Conservation (phyloP, 1,140 invertebrate genomes). For the Maniola jurtina region DNA sequence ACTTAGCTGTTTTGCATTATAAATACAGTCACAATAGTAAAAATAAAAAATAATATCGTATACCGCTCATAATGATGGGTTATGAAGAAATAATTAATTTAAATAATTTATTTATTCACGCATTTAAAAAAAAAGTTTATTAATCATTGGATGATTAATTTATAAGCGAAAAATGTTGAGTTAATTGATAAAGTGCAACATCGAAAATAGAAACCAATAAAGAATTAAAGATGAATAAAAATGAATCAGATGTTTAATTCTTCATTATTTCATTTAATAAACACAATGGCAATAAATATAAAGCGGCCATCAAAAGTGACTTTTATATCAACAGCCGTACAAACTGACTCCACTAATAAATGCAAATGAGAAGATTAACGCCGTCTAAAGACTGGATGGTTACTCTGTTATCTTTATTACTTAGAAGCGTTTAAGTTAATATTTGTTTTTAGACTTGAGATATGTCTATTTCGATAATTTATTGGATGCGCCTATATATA, state of each 20-base stretch:
- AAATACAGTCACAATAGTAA: no score
- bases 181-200: no score
- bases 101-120: no score
- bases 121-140: no score
- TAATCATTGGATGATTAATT: no score
- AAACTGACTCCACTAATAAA: conserved; percentile 25
- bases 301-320: conserved; percentile 16
- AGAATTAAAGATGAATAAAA: background rate
- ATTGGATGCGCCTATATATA: background rate
- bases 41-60: no score
- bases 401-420: conserved; percentile 28
- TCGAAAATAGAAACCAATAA: background rate
- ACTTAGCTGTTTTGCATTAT: no score
- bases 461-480: conserved; percentile 2
- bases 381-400: conserved; percentile 23
- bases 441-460: conserved; percentile 8
- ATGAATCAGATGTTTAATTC: background rate
- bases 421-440: conserved; percentile 15
- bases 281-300: conserved; percentile 26
- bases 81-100: no score
- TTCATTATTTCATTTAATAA: conserved; percentile 5
- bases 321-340: conserved; percentile 18
- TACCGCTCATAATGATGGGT: no score
- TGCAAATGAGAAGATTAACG: conserved; percentile 28
- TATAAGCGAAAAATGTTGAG: no score